Evolutionary conservation across 35 echinoderm and acorn worm species (phyloP).

Genomic region (Strongylocentrotus purpuratus): DNA sequence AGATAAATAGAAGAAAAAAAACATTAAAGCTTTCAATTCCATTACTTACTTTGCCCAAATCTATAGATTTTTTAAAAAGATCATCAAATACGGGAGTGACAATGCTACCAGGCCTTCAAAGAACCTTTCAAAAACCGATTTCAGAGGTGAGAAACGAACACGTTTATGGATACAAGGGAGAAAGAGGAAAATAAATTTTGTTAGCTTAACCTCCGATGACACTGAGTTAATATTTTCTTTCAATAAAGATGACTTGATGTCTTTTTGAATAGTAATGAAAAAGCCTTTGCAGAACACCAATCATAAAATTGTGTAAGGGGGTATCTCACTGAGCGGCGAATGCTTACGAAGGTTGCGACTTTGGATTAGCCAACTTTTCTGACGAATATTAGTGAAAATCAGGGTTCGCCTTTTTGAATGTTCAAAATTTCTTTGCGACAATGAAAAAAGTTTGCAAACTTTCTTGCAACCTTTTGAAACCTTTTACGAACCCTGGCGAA

Average conservation of each 20-base stretch:
- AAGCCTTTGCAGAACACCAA: not conserved
- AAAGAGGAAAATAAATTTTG: not conserved
- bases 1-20: not conserved
- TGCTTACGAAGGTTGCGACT: too few species aligned
- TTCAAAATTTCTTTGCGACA: too few species aligned
- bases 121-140: not conserved
- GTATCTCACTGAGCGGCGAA: too few species aligned
- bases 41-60: not conserved
- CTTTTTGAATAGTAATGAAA: not conserved
- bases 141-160: not conserved
- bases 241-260: not conserved
- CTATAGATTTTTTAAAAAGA: not conserved
- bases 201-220: not conserved
- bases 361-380: too few species aligned
- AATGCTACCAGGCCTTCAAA: not conserved
- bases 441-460: too few species aligned
- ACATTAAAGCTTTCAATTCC: not conserved
- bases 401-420: too few species aligned
- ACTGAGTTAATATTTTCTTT: not conserved
- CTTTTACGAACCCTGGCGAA: too few species aligned
- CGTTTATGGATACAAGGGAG: not conserved
- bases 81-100: not conserved
- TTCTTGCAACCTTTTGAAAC: too few species aligned
- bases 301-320: too few species aligned
- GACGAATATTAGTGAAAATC: too few species aligned